Conservation (phyloP, 35 echinoderm and acorn worm species). For the Heliocidaris erythrogramma region DNA sequence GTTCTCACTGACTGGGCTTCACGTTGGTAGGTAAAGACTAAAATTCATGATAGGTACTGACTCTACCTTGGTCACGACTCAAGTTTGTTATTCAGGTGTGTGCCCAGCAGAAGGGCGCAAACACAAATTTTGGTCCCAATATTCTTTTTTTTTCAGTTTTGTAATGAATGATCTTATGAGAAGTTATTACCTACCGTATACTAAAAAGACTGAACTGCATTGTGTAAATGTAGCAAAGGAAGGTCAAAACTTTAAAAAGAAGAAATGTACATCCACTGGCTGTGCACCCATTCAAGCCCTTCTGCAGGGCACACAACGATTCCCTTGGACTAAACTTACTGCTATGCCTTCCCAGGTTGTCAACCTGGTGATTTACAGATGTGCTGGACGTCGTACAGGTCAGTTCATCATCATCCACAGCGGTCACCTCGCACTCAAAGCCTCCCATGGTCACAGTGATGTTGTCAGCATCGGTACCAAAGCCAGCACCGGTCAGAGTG, state of each 20-base stretch:
- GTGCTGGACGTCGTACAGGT: conserved; percentile 40
- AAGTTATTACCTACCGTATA: too few relatives aligned
- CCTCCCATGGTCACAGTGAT: conserved; percentile 64
- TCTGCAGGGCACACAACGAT: background rate
- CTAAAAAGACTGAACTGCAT: too few relatives aligned
- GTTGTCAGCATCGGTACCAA: conserved; percentile 53
- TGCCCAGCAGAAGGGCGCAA: too few relatives aligned
- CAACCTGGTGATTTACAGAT: conserved; percentile 45
- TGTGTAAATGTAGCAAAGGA: background rate
- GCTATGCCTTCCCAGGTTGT: conserved; percentile 73
- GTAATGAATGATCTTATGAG: too few relatives aligned
- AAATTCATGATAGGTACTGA: too few relatives aligned
- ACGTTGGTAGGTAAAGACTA: background rate
- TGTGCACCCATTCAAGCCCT: background rate
- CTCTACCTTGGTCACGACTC: too few relatives aligned
- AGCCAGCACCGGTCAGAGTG: conserved; percentile 73
- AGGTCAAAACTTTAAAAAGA: background rate
- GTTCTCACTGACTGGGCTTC: conserved; percentile 10
- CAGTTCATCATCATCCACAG: conserved; percentile 55
- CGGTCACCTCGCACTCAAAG: conserved; percentile 49
- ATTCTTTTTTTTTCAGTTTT: too few relatives aligned
- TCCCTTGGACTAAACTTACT: conserved; percentile 47
- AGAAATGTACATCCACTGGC: too few relatives aligned
- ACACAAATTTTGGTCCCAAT: too few relatives aligned
- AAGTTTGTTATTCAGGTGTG: too few relatives aligned